Evolutionary conservation across 2,888 invertebrate genomes (phyloP).

Genomic region (Lochmaea capreae): DNA sequence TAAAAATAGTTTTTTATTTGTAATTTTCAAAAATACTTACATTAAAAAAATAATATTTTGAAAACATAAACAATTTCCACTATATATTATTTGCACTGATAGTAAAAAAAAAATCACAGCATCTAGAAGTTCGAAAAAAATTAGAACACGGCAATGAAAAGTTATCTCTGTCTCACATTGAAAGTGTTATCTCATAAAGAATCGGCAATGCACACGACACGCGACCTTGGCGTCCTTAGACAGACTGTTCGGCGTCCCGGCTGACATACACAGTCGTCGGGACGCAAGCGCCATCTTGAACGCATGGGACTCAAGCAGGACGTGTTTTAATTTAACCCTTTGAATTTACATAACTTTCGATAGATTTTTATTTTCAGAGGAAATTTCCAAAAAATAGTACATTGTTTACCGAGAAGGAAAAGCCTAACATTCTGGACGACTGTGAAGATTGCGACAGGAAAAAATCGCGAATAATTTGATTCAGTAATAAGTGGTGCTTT

Average conservation of each 20-base stretch:
- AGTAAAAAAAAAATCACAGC: constrained; percentile 12
- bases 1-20: too few relatives aligned
- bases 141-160: constrained; percentile 11
- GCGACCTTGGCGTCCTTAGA: constrained; percentile 63
- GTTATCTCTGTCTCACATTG: constrained; percentile 27
- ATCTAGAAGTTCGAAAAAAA: background rate
- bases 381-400: too few relatives aligned
- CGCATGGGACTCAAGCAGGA: constrained; percentile 34
- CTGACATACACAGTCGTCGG: constrained; percentile 55
- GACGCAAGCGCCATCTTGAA: constrained; percentile 59
- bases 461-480: too few relatives aligned
- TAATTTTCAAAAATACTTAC: background rate
- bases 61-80: background rate
- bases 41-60: background rate
- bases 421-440: too few relatives aligned
- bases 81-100: background rate
- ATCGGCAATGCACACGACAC: constrained; percentile 40
- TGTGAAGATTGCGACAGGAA: too few relatives aligned
- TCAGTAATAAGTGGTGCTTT: too few relatives aligned
- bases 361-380: constrained; percentile 24
- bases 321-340: constrained; percentile 38
- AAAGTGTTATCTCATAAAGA: constrained; percentile 27
- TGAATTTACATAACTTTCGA: constrained; percentile 30
- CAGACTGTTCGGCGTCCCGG: constrained; percentile 64
- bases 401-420: too few relatives aligned